phyloP scores from a whole-genome alignment of 2,113 vertebrate genomes.

The Ramphastos sulfuratus region DNA sequence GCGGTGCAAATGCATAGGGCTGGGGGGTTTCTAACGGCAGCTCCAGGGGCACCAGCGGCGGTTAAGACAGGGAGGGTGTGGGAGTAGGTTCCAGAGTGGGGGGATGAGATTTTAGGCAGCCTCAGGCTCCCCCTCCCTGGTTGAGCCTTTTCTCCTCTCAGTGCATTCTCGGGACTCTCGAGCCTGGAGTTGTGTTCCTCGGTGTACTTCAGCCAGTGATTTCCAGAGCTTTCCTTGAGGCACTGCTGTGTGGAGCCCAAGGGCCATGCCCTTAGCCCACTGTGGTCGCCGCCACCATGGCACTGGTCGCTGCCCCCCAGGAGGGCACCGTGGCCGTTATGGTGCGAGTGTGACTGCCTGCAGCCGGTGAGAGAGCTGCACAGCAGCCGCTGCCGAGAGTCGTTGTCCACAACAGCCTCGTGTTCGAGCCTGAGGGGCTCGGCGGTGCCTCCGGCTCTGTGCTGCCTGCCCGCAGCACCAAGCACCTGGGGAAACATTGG shows the following conservation, averaged over 20 bases:
- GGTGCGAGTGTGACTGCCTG: slow-evolving; percentile 68
- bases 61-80: too few relatives aligned
- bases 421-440: too few relatives aligned
- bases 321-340: slow-evolving; percentile 61
- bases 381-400: neutral
- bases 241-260: neutral
- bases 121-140: fast-evolving
- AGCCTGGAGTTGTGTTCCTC: too few relatives aligned
- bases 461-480: too few relatives aligned
- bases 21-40: neutral
- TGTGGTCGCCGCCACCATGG: neutral
- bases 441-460: too few relatives aligned
- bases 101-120: neutral
- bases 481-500: too few relatives aligned
- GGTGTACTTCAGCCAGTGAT: too few relatives aligned
- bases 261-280: neutral
- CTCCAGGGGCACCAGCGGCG: fast-evolving
- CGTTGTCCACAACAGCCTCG: too few relatives aligned
- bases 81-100: too few relatives aligned
- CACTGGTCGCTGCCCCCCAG: neutral
- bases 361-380: neutral
- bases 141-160: neutral
- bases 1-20: too few relatives aligned
- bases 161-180: too few relatives aligned
- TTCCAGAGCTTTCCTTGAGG: neutral